Conservation (phyloP, 2,888 invertebrate genomes). For the Timandra comae region DNA sequence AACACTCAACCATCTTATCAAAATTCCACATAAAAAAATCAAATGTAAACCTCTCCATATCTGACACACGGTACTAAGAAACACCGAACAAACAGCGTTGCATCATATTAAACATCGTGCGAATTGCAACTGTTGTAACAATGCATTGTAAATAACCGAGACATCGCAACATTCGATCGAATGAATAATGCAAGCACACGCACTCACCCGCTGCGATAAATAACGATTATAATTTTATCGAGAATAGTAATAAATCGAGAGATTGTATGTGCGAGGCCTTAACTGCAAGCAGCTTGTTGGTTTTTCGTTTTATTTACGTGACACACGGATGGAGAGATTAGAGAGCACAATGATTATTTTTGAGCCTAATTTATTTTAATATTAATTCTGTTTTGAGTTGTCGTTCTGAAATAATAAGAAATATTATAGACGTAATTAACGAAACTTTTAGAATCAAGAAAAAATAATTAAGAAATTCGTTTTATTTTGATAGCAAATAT, state of each 20-base stretch:
- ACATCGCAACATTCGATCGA: conserved; percentile 42
- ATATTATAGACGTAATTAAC: too few species aligned
- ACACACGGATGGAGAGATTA: conserved; percentile 12
- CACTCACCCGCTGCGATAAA: conserved; percentile 48
- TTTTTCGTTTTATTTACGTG: conserved; percentile 27
- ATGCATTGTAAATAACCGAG: conserved; percentile 53
- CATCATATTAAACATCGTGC: conserved; percentile 39
- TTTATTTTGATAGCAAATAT: too few species aligned
- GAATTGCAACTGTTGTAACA: conserved; percentile 34
- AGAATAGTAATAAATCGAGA: conserved; percentile 59
- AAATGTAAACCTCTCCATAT: conserved; percentile 1
- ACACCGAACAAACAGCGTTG: conserved; percentile 22
- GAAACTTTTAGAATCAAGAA: too few species aligned
- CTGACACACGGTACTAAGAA: conserved; percentile 28
- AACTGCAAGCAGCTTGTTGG: conserved; percentile 22
- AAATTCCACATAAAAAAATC: background rate
- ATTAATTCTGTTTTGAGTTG: too few species aligned
- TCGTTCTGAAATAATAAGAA: too few species aligned
- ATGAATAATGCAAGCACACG: conserved; percentile 70
- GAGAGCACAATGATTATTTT: too few species aligned
- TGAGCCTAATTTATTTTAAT: too few species aligned
- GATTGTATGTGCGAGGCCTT: conserved; percentile 39
- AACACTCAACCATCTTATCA: too few species aligned
- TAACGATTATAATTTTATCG: conserved; percentile 73
- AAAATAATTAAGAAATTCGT: too few species aligned